Evolutionary conservation across 1,140 invertebrate genomes (phyloP).

Genomic region (Drosophila cardini): DNA sequence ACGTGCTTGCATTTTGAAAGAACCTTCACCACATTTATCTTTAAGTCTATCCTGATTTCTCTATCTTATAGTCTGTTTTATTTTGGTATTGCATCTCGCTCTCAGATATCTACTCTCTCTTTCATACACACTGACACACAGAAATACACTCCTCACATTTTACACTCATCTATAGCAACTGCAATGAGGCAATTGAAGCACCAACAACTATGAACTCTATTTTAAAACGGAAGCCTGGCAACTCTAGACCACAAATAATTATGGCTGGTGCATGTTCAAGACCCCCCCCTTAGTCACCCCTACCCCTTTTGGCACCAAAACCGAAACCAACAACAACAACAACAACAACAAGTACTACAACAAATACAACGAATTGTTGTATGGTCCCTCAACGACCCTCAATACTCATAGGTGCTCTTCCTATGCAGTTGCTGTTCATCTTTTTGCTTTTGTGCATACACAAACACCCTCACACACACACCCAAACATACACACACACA

Average conservation of each 20-base stretch:
- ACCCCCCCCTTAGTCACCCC: conserved; percentile 9
- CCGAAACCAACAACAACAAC: not conserved
- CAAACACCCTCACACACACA: conserved; percentile 13
- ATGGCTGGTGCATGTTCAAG: conserved; percentile 47
- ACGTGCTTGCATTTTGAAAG: conserved; percentile 74
- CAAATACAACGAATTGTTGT: conserved; percentile 12
- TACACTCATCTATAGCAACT: conserved; percentile 44
- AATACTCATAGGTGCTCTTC: conserved; percentile 52
- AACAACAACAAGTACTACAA: not conserved
- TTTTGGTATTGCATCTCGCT: conserved; percentile 71
- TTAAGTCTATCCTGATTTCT: conserved; percentile 53
- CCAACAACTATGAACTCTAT: conserved; percentile 27
- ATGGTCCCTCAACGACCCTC: conserved; percentile 9
- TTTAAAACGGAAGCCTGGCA: conserved; percentile 17
- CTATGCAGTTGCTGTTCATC: conserved; percentile 53
- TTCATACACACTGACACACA: conserved; percentile 36
- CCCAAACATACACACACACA: conserved; percentile 7
- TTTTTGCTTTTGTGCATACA: conserved; percentile 36
- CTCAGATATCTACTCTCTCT: conserved; percentile 30
- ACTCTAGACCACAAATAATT: conserved; percentile 35
- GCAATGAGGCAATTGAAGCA: conserved; percentile 54
- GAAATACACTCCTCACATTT: conserved; percentile 52
- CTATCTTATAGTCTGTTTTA: conserved; percentile 50
- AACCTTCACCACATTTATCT: conserved; percentile 53
- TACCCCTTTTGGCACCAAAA: conserved; percentile 8